phyloP scores from a whole-genome alignment of 2,113 vertebrate genomes.

The Pseudopodoces humilis region DNA sequence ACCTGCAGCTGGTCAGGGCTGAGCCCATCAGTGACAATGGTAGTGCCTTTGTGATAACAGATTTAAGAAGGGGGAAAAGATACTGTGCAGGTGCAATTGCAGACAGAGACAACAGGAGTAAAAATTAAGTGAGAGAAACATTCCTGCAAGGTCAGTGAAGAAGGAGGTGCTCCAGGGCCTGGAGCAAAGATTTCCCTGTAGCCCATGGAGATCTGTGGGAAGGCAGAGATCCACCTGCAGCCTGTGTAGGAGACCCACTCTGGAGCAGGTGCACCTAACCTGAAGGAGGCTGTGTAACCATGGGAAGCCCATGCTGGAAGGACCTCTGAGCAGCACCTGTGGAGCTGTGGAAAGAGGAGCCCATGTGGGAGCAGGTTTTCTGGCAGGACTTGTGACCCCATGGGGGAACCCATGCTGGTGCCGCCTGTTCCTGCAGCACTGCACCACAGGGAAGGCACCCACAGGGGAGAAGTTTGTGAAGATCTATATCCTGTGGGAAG shows the following conservation, averaged over 20 bases:
- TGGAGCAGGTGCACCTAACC: background rate
- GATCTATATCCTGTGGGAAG: background rate
- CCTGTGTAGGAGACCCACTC: background rate
- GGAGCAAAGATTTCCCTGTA: background rate
- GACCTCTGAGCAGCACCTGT: background rate
- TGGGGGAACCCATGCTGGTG: background rate
- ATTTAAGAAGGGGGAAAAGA: background rate
- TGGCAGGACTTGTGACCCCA: background rate
- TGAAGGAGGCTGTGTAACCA: background rate
- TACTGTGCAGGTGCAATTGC: background rate
- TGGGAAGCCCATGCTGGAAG: background rate
- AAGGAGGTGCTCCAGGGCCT: background rate
- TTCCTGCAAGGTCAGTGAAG: background rate
- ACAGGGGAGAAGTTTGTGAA: background rate
- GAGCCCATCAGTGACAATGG: background rate
- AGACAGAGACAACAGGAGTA: background rate
- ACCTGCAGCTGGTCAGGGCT: background rate
- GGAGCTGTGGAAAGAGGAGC: too few relatives aligned
- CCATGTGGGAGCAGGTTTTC: background rate
- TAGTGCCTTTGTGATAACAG: background rate
- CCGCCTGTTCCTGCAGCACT: too few relatives aligned
- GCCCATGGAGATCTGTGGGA: rapidly evolving
- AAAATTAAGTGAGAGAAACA: background rate
- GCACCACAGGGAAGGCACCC: too few relatives aligned
- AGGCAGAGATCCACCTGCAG: background rate